phyloP scores from a whole-genome alignment of 92 coral and sea anemone genomes.

The Pocillopora grandis region DNA sequence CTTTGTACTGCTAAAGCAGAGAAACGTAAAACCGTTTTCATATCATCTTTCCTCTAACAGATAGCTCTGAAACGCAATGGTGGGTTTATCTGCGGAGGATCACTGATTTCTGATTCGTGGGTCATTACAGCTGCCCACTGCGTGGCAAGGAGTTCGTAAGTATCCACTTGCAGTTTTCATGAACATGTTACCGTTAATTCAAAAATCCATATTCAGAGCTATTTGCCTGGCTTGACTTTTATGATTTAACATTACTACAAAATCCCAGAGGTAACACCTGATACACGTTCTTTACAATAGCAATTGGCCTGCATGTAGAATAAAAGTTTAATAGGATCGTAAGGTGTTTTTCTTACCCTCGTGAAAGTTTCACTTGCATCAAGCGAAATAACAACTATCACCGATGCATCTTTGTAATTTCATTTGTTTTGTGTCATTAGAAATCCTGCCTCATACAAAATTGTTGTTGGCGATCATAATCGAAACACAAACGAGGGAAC shows the following conservation, averaged over 20 bases:
- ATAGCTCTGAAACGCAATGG: conserved; percentile 60
- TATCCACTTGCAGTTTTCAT: not conserved
- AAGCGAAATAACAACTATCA: too few relatives aligned
- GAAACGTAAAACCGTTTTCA: not conserved
- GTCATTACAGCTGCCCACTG: conserved; percentile 88
- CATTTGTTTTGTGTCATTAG: not conserved
- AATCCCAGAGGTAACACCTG: too few relatives aligned
- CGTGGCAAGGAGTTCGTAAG: conserved; percentile 41
- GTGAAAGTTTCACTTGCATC: not conserved
- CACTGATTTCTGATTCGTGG: conserved; percentile 62
- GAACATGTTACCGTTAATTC: not conserved
- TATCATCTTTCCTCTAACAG: conserved; percentile 20
- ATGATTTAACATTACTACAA: too few relatives aligned
- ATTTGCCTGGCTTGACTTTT: not conserved
- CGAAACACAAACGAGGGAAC: conserved; percentile 39
- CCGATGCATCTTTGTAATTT: not conserved
- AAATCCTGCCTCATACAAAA: conserved; percentile 2
- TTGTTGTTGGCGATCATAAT: conserved; percentile 45
- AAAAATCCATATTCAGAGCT: not conserved
- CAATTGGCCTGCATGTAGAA: too few relatives aligned
- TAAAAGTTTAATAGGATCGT: too few relatives aligned
- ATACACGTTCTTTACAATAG: too few relatives aligned
- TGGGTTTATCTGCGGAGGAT: conserved; percentile 75
- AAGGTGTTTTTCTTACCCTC: too few relatives aligned
- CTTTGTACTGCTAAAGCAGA: too few relatives aligned